Conservation (phyloP, 2,113 vertebrate genomes). For the Dunckerocampus dactyliophorus region DNA sequence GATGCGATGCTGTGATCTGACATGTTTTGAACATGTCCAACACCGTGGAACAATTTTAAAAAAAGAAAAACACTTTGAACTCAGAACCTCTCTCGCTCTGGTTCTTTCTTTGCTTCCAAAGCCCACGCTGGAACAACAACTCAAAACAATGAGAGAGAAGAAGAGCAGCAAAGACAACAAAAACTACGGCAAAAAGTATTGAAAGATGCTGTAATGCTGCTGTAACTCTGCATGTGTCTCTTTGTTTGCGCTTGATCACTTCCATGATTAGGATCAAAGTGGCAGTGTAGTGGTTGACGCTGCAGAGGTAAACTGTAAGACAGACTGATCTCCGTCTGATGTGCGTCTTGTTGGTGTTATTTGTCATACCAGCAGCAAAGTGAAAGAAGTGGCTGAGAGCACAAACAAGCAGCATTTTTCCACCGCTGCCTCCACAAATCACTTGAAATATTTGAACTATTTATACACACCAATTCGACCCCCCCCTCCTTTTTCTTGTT, state of each 20-base stretch:
- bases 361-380: constrained; percentile 15
- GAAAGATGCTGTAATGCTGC: constrained; percentile 43
- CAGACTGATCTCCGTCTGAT: neutral
- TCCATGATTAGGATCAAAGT: too few species aligned
- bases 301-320: too few species aligned
- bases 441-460: constrained; percentile 73
- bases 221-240: constrained; percentile 24
- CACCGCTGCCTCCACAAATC: constrained; percentile 60
- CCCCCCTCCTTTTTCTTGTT: constrained; percentile 47
- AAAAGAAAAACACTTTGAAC: constrained; percentile 45
- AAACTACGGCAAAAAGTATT: constrained; percentile 9
- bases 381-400: constrained; percentile 48
- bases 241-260: neutral
- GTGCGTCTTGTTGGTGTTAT: neutral
- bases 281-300: too few species aligned
- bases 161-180: constrained; percentile 27
- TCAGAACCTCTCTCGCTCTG: constrained; percentile 12
- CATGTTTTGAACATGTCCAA: constrained; percentile 26
- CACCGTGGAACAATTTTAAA: constrained; percentile 18
- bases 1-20: constrained; percentile 17
- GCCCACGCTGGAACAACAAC: constrained; percentile 10
- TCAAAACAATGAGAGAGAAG: constrained; percentile 28
- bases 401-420: constrained; percentile 68
- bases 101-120: constrained; percentile 10
- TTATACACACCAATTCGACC: constrained; percentile 42